Percentiles rank a stretch among this genome's conserved stretches.
These are phyloP conservation scores for Labia minor DNA, from an alignment of 2,888 invertebrate genomes.

Conservation along the genomic window DNA sequence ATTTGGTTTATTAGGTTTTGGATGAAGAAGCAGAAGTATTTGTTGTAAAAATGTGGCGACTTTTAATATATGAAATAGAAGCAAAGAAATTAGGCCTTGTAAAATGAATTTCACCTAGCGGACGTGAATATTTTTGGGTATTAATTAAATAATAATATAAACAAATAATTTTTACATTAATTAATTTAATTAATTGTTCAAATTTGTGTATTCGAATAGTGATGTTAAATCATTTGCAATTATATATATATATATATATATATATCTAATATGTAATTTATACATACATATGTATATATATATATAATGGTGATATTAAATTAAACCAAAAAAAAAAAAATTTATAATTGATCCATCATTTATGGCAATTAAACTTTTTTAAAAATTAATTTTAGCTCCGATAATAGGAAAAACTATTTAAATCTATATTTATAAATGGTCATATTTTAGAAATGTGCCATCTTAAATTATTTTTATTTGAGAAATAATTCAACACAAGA, in stretches of 20 bases:
- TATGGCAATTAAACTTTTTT: too few relatives aligned
- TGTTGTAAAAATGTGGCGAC: constrained; percentile 99
- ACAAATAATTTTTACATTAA: neutral
- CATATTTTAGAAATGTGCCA: neutral
- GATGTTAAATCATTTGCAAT: neutral
- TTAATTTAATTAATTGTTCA: neutral
- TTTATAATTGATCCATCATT: too few relatives aligned
- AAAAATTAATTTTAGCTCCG: too few relatives aligned
- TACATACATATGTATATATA: neutral
- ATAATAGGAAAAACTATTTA: too few relatives aligned
- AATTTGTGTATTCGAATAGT: neutral
- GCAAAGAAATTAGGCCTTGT: constrained; percentile 90
- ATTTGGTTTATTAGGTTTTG: constrained; percentile 82
- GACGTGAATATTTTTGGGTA: neutral
- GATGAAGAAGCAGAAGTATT: constrained; percentile 99
- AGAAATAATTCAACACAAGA: neutral
- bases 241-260: too few relatives aligned
- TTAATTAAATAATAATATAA: neutral
- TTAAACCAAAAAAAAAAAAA: neutral
- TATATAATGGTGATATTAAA: neutral
- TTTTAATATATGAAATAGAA: constrained; percentile 98
- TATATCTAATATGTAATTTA: too few relatives aligned
- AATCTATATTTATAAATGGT: too few relatives aligned
- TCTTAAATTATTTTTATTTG: constrained; percentile 7
- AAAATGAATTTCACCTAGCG: constrained; percentile 42